Conservation (phyloP, 2,888 invertebrate species). For the Scrobipalpa atriplicella region DNA sequence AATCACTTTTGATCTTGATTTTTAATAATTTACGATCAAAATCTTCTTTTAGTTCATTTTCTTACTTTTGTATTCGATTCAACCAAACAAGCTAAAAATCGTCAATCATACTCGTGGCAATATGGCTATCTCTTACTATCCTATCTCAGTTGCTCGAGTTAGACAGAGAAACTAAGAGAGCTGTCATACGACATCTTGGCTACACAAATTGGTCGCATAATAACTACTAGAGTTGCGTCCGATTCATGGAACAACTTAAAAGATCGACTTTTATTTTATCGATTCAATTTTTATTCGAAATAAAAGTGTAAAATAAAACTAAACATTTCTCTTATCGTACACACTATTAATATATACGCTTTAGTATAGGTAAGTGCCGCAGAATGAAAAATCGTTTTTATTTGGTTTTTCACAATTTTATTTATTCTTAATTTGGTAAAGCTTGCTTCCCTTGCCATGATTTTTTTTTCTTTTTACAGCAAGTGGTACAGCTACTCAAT, state of each 20-base stretch:
- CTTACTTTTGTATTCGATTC: conserved; percentile 6
- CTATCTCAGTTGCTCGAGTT: background rate
- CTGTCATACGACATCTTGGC: background rate
- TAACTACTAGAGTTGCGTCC: background rate
- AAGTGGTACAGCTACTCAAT: background rate
- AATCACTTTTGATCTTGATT: conserved; percentile 38
- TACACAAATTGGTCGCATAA: background rate
- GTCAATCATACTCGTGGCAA: conserved; percentile 4
- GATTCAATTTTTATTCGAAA: background rate
- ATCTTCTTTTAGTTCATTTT: background rate
- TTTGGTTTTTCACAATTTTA: too few relatives aligned
- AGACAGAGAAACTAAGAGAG: background rate
- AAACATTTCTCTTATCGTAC: too few relatives aligned
- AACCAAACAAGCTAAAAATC: background rate
- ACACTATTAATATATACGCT: too few relatives aligned
- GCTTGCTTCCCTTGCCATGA: too few relatives aligned
- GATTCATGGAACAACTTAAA: background rate
- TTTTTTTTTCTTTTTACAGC: too few relatives aligned
- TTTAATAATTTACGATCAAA: conserved; percentile 42
- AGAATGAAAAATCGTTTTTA: too few relatives aligned
- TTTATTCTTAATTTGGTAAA: too few relatives aligned
- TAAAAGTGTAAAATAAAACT: too few relatives aligned
- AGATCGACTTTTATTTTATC: background rate
- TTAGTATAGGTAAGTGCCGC: too few relatives aligned
- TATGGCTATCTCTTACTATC: background rate